Percentiles rank a stretch among this genome's conserved stretches.
Evolutionary conservation across 2,113 vertebrate species (phyloP).

Genomic region (Antigone vipio): DNA sequence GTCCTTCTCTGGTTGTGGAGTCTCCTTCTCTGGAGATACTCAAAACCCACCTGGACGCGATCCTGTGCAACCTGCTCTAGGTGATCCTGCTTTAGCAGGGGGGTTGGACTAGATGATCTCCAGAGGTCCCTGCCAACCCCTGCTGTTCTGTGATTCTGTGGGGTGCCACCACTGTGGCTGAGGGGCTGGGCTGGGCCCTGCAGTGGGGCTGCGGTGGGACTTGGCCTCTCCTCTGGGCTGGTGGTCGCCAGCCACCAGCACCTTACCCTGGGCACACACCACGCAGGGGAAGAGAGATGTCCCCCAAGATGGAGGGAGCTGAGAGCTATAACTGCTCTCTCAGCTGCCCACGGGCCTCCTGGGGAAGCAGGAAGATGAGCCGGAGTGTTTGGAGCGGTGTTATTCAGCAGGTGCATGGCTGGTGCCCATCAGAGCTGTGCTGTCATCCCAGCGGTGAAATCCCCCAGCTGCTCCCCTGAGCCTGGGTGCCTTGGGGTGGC

Average conservation of each 20-base stretch:
- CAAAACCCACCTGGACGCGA: no score
- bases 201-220: not conserved
- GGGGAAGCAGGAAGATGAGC: not conserved
- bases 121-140: no score
- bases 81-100: no score
- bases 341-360: rapidly evolving
- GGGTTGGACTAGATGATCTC: no score
- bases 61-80: no score
- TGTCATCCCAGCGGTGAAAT: not conserved
- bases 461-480: not conserved
- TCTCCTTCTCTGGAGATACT: no score
- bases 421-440: not conserved
- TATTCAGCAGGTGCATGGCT: rapidly evolving
- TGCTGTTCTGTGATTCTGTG: no score
- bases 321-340: not conserved
- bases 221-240: not conserved
- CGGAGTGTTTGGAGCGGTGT: not conserved
- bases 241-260: rapidly evolving
- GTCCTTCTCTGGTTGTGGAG: no score
- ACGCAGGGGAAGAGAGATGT: not conserved
- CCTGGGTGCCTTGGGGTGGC: not conserved
- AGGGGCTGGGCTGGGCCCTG: not conserved
- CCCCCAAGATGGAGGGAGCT: not conserved
- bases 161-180: not conserved
- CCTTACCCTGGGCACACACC: not conserved